Evolutionary conservation across 2,113 vertebrate species (phyloP), one percentile per base, ranked within the genome.

Genomic region (Circaetus gallicus): DNA sequence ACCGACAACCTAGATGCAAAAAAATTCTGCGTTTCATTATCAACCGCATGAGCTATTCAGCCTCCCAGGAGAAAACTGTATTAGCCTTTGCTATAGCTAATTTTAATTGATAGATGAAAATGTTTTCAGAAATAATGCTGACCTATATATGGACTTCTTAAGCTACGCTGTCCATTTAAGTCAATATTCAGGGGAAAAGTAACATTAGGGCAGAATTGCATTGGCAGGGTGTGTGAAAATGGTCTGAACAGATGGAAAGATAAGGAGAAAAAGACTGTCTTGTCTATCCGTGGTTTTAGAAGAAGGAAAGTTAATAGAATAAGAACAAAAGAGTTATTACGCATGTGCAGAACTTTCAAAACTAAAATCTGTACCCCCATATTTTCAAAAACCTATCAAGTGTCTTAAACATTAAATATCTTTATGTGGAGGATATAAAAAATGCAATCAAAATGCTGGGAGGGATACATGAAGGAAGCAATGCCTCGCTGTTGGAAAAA

Each of bases 71-170:
- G 49, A 92, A 85, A 87, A 78, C 65, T 58, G 47, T 16, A 71
- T 45, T 16, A 52, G 83, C 36, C 78, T 95, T 86, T 77, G 81
- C 86, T 52, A n/a, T 14, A 53, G 94, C 87, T 96, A 83, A 96
- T 96, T 96, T 83, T 93, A 93, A 90, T 59, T 71, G 96, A 94
- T 56, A 82, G 40, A 80, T 92, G 72, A 95, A 96, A 76, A 73
- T 40, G 62, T 74, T 97, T 70, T 90, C 83, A 89, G 95, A 97
- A 97, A 90, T 86, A 86, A 73, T 29, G 93, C 89, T 95, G 96
- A 95, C 96, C 95, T 95, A 49, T 78, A 78, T 90, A 74, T 11
- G 90, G 93, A 92, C 96, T 97, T 95, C 96, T 93, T 43, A 85
- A 79, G 85, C 88, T 95, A 40, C 3, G 2, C 86, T 95, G 79